Evolutionary conservation across 2,797 vertebrate genomes (phyloP).

Genomic region (Oreonectes daqikongensis): DNA sequence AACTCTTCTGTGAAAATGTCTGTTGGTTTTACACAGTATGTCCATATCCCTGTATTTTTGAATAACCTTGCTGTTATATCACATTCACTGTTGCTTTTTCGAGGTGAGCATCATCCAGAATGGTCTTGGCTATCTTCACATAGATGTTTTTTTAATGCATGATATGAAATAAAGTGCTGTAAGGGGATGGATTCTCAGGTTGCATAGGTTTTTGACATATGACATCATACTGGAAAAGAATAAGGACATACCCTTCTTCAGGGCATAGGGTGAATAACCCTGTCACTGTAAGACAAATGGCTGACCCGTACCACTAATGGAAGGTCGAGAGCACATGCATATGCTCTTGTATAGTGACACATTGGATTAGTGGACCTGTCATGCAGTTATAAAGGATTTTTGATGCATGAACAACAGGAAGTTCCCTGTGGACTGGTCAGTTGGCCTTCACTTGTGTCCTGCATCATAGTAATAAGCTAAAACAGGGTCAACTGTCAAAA

Average conservation of each 20-base stretch:
- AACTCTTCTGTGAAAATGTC: background rate
- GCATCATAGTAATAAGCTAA: slow-evolving; percentile 27
- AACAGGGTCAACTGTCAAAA: slow-evolving; percentile 15
- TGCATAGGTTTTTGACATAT: slow-evolving; percentile 4
- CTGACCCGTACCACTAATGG: slow-evolving; percentile 13
- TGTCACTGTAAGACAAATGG: slow-evolving; percentile 44
- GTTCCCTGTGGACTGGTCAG: slow-evolving; percentile 21
- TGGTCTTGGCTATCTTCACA: background rate
- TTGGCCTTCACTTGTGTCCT: slow-evolving; percentile 29
- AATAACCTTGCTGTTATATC: background rate
- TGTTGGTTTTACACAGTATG: background rate
- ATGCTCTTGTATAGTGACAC: slow-evolving; percentile 28
- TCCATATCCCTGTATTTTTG: background rate
- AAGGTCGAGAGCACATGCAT: slow-evolving; percentile 32
- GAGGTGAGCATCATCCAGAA: background rate
- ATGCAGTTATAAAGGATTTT: slow-evolving; percentile 22
- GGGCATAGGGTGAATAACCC: slow-evolving; percentile 39
- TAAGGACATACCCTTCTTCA: slow-evolving; percentile 29
- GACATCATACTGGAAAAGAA: slow-evolving; percentile 5
- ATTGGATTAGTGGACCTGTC: slow-evolving; percentile 39
- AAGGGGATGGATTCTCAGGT: background rate
- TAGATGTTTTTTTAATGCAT: background rate
- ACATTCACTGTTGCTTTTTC: background rate
- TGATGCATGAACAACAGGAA: slow-evolving; percentile 7
- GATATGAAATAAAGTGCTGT: background rate